Evolutionary conservation across 2,797 vertebrate genomes (phyloP).

Genomic region (Caiman crocodilus): DNA sequence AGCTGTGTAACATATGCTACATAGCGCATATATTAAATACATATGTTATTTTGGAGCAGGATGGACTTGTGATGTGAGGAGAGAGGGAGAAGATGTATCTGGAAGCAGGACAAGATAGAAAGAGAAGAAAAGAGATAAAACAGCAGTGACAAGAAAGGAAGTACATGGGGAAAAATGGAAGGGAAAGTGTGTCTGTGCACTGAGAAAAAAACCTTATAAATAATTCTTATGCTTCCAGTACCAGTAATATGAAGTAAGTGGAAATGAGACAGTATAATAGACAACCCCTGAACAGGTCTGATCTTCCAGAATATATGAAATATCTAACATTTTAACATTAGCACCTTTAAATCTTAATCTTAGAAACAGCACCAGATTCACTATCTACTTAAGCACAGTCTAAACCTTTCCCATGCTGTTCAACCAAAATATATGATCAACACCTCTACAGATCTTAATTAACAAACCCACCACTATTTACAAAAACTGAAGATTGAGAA

Average conservation of each 20-base stretch:
- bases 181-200: neutral
- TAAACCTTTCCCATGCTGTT: neutral
- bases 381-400: conserved; percentile 11
- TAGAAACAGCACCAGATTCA: neutral
- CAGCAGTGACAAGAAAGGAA: neutral
- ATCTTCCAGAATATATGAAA: neutral
- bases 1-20: neutral
- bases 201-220: neutral
- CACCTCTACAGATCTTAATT: neutral
- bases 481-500: neutral
- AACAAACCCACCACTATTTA: neutral
- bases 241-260: neutral
- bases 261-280: neutral
- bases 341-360: neutral
- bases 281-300: neutral
- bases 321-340: conserved; percentile 4
- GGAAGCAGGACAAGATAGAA: neutral
- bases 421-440: neutral
- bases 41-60: neutral
- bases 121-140: neutral
- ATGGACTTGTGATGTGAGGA: neutral
- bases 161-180: neutral
- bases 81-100: neutral
- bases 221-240: neutral
- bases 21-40: too few relatives aligned